Base-by-base conservation (phyloP, 2,797 vertebrate genomes). In the Ciconia nigra region DNA sequence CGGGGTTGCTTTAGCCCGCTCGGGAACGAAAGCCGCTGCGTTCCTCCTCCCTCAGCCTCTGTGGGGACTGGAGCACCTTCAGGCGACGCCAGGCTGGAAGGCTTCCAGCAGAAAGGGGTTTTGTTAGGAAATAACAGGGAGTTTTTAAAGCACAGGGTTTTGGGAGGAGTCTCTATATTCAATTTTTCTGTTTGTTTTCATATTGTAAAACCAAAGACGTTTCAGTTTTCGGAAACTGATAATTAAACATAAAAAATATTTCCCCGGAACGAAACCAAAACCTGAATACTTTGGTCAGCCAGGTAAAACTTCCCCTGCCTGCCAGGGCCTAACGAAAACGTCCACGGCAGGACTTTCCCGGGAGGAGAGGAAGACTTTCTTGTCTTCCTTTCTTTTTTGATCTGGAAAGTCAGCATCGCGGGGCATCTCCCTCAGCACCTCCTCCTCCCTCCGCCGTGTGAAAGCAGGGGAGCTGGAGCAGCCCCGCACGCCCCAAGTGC, bases 211-310 rank as follows among this genome's bases (percentile, higher is more conserved):
- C 91, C 91, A 79, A 93, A 92, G 93, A 69, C 83, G 26, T 88
- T 95, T 81, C 93, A 88, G 70, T 94, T 90, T 97, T 95, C 94
- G 87, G 95, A 86, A 96, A 94, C 94, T 52, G 86, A 87, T 96
- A 44, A 96, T 91, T 94, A 96, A 77, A 89, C 52, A 79, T 83
- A 28, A 93, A 90, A 90, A 95, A 93, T 73, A 72, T 94, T 97
- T 92, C 88, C 70, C 73, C 52, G 7, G 57, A 85, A 80, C 15
- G 70, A 83, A 80, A 88, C 90, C 78, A 62, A 84, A 87, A 21
- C 77, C 86, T 57, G 77, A 92, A 95, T 76, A 61, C 37, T 86
- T 86, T 70, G 65, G 73, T 69, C 78, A 42, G 51, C 26, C 92
- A 84, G 73, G 86, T 94, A 39, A 8, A 80, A 63, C 21, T 51